phyloP scores from a whole-genome alignment of 2,113 vertebrate genomes.

The Zosterops pallidus region DNA sequence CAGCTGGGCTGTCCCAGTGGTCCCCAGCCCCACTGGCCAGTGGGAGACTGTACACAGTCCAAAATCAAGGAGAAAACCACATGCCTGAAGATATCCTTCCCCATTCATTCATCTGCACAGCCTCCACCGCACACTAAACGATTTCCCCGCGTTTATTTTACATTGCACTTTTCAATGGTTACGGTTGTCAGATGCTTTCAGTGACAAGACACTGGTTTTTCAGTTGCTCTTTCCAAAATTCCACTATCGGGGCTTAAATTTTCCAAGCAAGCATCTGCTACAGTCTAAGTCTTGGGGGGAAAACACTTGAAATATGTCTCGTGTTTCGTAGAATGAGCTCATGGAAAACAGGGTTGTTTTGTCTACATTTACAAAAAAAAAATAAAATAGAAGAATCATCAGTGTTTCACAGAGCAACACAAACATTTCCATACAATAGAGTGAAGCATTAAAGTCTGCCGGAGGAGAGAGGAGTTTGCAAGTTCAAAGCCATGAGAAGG shows the following conservation, averaged over 20 bases:
- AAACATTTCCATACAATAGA: constrained; percentile 4
- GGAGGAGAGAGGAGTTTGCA: background rate
- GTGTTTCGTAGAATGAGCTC: background rate
- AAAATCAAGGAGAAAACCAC: background rate
- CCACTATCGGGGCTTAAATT: background rate
- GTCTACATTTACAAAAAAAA: background rate
- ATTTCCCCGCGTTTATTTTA: background rate
- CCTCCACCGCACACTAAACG: background rate
- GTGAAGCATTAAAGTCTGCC: background rate
- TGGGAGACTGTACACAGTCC: background rate
- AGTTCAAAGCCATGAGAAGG: background rate
- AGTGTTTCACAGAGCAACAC: background rate
- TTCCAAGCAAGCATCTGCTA: constrained; percentile 27
- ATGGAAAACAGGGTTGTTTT: constrained; percentile 47
- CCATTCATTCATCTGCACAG: background rate
- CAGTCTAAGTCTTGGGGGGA: background rate
- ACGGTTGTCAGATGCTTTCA: background rate
- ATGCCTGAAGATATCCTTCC: background rate
- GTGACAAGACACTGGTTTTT: constrained; percentile 2
- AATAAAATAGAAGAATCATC: background rate
- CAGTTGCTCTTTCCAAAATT: constrained; percentile 23
- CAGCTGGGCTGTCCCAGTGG: background rate
- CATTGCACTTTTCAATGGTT: background rate
- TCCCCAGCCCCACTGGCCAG: background rate
- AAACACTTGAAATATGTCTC: background rate